Evolutionary conservation across 1,140 invertebrate species (phyloP), one percentile per base, ranked within the genome.

Genomic region (Nasonia giraulti): DNA sequence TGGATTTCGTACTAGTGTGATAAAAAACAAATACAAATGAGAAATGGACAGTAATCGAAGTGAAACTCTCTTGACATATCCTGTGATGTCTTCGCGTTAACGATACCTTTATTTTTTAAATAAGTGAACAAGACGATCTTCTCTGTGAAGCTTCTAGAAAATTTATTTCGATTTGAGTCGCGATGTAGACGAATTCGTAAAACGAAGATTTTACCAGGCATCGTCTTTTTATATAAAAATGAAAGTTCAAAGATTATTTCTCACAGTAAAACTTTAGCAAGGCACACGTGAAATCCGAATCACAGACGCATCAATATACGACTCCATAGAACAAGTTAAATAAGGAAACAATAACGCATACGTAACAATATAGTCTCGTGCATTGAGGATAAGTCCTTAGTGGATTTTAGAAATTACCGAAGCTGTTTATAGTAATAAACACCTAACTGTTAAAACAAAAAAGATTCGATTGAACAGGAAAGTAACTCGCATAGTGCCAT

Each of bases 401-500:
- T 7, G n/a, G 8, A 83, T 33, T 31, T 27, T 83, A 69, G 62
- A 47, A 69, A 37, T 0, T 44, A 75, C 11, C 7, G 27, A 31
- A 11, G 27, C 7, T 6, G 68, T 71, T 33, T 23, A 7, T 69
- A 76, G 31, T 17, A 73, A 62, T 33, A 66, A 47, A 78, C n/a
- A 66, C 20, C 14, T 27, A 71, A n/a, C 23, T 71, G 23, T 17
- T 82, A 69, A 78, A 78, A 40, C 88, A 90, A 87, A 85, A 88
- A 85, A 88, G 44, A 62, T 62, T 62, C 55, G 55, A 62, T 62
- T 17, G 55, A 79, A 55, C 77, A 74, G 77, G 83, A 84, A 84
- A 84, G 83, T 80, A 84, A 84, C 69, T 90, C 89, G 88, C 90
- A 92, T 89, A 92, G 92, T 93, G 91, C 92, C 92, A 93, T 93